Conservation (phyloP, 2,113 vertebrate species). For the Eurystomus gularis region DNA sequence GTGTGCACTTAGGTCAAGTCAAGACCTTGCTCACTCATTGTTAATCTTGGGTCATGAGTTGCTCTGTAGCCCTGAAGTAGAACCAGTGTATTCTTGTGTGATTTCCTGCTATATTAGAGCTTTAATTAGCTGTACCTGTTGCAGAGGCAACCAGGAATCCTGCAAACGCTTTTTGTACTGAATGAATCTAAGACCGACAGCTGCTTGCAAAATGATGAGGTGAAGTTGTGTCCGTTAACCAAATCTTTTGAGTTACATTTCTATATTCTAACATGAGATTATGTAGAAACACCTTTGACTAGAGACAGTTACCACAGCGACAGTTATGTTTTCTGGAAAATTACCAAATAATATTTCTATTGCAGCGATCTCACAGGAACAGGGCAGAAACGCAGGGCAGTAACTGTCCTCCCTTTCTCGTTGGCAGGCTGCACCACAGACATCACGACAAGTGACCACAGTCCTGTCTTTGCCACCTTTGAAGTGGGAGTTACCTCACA, state of each 20-base stretch:
- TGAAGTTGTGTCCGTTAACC: not conserved
- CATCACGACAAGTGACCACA: conserved; percentile 96
- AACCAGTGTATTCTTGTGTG: not conserved
- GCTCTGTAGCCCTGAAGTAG: not conserved
- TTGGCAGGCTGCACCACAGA: conserved; percentile 91
- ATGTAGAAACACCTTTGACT: not conserved
- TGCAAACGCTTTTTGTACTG: not conserved
- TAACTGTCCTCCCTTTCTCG: not conserved
- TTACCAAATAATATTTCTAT: not conserved
- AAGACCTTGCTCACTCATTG: not conserved
- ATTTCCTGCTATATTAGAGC: not conserved
- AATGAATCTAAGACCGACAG: not conserved
- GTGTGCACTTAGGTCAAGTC: not conserved
- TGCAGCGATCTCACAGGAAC: not conserved
- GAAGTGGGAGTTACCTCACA: conserved; percentile 97
- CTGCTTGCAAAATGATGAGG: not conserved
- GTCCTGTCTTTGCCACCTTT: conserved; percentile 94
- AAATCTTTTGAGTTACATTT: not conserved
- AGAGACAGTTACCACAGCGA: conserved; percentile 26
- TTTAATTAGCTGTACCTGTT: not conserved
- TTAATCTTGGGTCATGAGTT: not conserved
- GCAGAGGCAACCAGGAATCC: not conserved
- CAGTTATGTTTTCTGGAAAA: not conserved
- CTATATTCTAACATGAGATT: not conserved
- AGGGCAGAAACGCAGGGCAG: not conserved